A percentile compares a stretch with the other conserved stretches of the same genome.
Conservation (phyloP, 2,113 vertebrate genomes). For the Globicephala melas region DNA sequence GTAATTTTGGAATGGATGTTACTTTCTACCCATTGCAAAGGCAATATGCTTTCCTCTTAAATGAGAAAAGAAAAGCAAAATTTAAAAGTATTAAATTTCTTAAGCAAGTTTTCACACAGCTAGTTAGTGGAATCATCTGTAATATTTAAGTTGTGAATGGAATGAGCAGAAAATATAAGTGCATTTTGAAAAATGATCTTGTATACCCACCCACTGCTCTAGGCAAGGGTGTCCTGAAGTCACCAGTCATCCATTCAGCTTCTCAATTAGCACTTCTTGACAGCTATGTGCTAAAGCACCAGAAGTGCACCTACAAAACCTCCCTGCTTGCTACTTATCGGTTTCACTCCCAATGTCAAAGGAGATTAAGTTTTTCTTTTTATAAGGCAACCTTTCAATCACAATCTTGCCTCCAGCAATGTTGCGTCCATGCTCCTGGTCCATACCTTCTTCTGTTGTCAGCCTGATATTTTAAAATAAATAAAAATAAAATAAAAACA, state of each 20-base stretch:
- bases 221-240: not conserved
- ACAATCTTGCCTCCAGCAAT: not conserved
- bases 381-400: not conserved
- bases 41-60: not conserved
- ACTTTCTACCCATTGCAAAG: not conserved
- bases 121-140: not conserved
- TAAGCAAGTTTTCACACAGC: not conserved
- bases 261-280: not conserved
- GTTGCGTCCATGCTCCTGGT: not conserved
- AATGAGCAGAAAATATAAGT: constrained; percentile 4
- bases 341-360: not conserved
- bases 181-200: not conserved
- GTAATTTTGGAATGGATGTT: not conserved
- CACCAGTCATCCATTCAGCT: not conserved
- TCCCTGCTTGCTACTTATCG: not conserved
- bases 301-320: not conserved
- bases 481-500: not conserved
- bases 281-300: not conserved
- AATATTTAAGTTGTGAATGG: not conserved
- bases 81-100: not conserved
- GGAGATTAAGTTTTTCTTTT: not conserved
- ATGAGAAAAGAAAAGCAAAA: not conserved
- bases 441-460: not conserved
- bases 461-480: not conserved
- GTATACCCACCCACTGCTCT: not conserved